Evolutionary conservation across 1,140 invertebrate genomes (phyloP).

Genomic region (Bombus waltoni): DNA sequence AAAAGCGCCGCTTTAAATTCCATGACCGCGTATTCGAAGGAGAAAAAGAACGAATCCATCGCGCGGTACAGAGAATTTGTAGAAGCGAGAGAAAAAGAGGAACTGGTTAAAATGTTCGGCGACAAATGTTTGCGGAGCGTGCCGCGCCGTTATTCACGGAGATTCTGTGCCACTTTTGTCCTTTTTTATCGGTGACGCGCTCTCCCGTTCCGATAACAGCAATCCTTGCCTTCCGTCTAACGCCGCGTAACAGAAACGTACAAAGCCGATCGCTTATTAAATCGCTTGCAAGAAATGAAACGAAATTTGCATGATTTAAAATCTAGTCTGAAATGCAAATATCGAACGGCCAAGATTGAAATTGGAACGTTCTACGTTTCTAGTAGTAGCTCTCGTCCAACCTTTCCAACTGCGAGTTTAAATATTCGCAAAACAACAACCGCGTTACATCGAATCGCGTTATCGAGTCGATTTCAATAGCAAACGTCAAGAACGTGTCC

Average conservation of each 20-base stretch:
- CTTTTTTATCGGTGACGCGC: constrained; percentile 44
- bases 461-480: neutral
- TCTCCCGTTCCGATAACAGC: neutral
- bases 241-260: neutral
- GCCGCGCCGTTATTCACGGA: constrained; percentile 43
- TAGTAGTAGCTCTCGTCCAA: too few species aligned
- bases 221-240: constrained; percentile 8
- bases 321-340: neutral
- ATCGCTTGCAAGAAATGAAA: neutral
- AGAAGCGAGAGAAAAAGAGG: neutral
- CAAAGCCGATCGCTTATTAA: neutral
- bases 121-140: constrained; percentile 68
- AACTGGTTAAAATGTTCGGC: constrained; percentile 37
- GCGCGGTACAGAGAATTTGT: neutral
- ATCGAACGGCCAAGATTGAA: too few species aligned
- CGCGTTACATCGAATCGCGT: neutral
- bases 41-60: neutral
- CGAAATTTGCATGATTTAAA: neutral
- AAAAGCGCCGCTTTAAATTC: constrained; percentile 10
- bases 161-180: constrained; percentile 55
- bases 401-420: neutral
- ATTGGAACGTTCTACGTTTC: neutral
- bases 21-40: neutral
- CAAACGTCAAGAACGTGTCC: neutral
- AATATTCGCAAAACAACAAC: neutral